Evolutionary conservation across 1,140 invertebrate genomes (phyloP).

Genomic region (Dolichoris vasculosae): DNA sequence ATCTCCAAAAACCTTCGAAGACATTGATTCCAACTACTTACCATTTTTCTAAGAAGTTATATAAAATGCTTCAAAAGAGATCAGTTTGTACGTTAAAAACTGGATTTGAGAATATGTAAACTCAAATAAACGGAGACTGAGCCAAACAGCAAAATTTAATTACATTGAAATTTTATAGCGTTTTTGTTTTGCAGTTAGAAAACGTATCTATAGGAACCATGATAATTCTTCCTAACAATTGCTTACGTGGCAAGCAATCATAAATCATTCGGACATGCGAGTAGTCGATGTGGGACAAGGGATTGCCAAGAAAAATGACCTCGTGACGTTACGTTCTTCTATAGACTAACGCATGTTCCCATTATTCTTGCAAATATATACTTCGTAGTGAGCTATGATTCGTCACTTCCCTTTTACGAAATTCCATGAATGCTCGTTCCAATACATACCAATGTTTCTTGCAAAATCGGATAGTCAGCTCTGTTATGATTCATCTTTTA

Average conservation of each 20-base stretch:
- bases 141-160: constrained; percentile 21
- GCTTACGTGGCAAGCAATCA: background rate
- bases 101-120: constrained; percentile 36
- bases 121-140: constrained; percentile 3
- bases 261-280: constrained; percentile 48
- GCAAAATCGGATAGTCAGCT: background rate
- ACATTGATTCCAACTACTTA: constrained; percentile 22
- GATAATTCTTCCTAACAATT: constrained; percentile 23
- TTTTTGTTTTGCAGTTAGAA: constrained; percentile 40
- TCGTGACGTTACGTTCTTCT: constrained; percentile 13
- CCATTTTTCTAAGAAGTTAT: constrained; percentile 31
- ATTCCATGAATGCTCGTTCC: constrained; percentile 15
- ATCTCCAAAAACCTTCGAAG: background rate
- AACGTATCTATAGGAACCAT: constrained; percentile 16
- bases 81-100: background rate
- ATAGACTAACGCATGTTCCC: background rate
- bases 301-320: constrained; percentile 32
- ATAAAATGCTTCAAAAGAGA: constrained; percentile 30
- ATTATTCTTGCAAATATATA: constrained; percentile 7
- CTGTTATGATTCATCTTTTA: background rate
- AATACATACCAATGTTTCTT: background rate
- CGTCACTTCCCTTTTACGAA: constrained; percentile 35
- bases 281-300: constrained; percentile 31
- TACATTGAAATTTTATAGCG: constrained; percentile 35
- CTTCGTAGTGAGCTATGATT: constrained; percentile 26